A percentile compares a stretch with the other conserved stretches of the same genome.
phyloP scores from a whole-genome alignment of 2,113 vertebrate species.

The Camelus bactrianus region DNA sequence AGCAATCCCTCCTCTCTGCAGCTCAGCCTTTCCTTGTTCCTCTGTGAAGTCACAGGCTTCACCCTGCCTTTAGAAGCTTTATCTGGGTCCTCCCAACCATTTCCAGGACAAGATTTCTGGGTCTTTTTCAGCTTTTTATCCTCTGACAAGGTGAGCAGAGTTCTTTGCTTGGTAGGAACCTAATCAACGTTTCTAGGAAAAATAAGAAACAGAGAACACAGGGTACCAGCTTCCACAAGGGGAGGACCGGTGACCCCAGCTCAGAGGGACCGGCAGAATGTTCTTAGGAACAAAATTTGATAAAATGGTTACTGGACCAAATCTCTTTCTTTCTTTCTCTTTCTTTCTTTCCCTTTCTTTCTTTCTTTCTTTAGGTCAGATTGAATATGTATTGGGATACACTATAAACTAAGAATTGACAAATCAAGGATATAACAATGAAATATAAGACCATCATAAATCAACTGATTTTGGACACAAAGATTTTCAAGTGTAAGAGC shows the following conservation, averaged over 20 bases:
- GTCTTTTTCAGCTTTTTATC: neutral
- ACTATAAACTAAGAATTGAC: slow-evolving; percentile 21
- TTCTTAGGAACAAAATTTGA: too few relatives aligned
- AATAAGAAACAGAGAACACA: neutral
- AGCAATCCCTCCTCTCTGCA: neutral
- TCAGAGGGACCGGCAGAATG: neutral
- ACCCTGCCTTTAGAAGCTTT: neutral
- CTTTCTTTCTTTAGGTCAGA: neutral
- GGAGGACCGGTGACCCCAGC: fast-evolving
- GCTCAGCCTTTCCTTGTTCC: neutral
- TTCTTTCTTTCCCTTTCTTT: neutral
- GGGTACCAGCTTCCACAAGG: neutral
- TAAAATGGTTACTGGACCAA: neutral
- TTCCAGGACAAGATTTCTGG: neutral
- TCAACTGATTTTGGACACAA: slow-evolving; percentile 30
- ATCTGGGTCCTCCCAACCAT: too few relatives aligned
- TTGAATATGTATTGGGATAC: neutral
- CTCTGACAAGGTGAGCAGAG: neutral
- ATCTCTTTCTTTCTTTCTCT: neutral
- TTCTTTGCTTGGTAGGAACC: neutral
- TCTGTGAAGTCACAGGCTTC: neutral
- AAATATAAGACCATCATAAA: neutral
- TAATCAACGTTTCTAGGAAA: neutral
- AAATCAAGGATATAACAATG: neutral
- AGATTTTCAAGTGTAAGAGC: neutral